Evolutionary conservation across 2,888 invertebrate genomes (phyloP), one percentile per base, ranked within the genome.

Genomic region (Epirrhoe tristata): DNA sequence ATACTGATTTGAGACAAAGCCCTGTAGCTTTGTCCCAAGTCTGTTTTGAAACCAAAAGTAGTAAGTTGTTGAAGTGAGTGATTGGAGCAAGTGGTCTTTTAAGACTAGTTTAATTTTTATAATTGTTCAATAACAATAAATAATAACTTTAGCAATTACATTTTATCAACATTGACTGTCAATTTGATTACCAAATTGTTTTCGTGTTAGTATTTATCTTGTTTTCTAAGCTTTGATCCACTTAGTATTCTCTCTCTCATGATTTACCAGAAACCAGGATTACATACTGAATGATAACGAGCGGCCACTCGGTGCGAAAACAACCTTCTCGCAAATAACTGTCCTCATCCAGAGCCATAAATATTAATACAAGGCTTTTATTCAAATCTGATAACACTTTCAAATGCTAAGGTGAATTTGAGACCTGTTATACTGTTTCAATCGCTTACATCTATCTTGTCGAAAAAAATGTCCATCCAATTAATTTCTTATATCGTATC

Each of bases 311-410:
- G 55, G 50, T 69, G 72, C 72, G 72, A 72, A 74, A 72, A 72
- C 69, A 55, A 55, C 60, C 66, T 72, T 67, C 67, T 64, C 34
- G 56, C 64, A 57, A 72, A 66, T 72, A 74, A 74, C 72, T 70
- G 72, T 70, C 67, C 16, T 39, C 32, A 48, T 63, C 50, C 52
- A 57, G 43, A 43, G 51, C 48, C 58, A 66, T 66, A n/a, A 62
- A 66, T 66, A 66, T 62, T 62, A 54, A 66, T 51, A 56, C 55
- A 50, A 65, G 55, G 51, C 56, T 60, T 59, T 63, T 59, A 59
- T 64, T 65, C 46, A 59, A 59, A 61, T 57, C 12, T 50, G 32
- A 43, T 63, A 32, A 8, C 16, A n/a, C 12, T 10, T 46, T 16
- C 8, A 31, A 34, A 63, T 57, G 12, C 17, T 63, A 24, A 51